A percentile compares a stretch with the other conserved stretches of the same genome.
Evolutionary conservation across 2,888 invertebrate species (phyloP).

Genomic region (Drosophila mercatorum): DNA sequence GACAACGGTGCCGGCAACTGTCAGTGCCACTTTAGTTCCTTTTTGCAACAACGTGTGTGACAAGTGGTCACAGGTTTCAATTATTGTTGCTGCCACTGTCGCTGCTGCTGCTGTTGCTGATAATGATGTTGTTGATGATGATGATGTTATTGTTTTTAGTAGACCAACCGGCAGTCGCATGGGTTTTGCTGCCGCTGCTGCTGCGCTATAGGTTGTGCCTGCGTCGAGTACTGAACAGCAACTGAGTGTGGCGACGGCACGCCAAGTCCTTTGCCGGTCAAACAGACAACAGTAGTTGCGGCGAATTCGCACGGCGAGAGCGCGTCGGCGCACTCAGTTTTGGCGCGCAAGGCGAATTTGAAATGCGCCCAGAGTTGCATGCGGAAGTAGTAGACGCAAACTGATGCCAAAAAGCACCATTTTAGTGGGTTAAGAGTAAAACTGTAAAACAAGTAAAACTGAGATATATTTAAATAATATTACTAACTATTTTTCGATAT

Average conservation of each 20-base stretch:
- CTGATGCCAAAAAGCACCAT: not conserved
- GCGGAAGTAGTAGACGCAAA: conserved; percentile 36
- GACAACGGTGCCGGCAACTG: conserved; percentile 47
- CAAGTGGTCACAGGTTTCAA: conserved; percentile 66
- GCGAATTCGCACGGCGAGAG: conserved; percentile 59
- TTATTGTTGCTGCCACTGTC: conserved; percentile 38
- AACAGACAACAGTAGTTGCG: conserved; percentile 52
- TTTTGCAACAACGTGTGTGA: conserved; percentile 56
- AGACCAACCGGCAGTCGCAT: conserved; percentile 27
- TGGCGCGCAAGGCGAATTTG: conserved; percentile 55
- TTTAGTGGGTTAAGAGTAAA: not conserved
- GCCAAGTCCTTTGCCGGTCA: conserved; percentile 67
- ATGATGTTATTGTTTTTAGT: conserved; percentile 44
- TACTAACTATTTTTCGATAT: no score
- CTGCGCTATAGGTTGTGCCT: conserved; percentile 36
- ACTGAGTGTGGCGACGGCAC: conserved; percentile 51
- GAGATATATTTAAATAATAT: no score
- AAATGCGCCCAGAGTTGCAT: conserved; percentile 53
- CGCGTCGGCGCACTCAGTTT: conserved; percentile 57
- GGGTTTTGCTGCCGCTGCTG: conserved; percentile 15
- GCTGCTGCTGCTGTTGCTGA: conserved; percentile 3
- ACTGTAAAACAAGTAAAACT: no score
- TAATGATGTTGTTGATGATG: conserved; percentile 1
- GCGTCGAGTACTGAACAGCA: conserved; percentile 55
- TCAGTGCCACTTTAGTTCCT: conserved; percentile 44